Evolutionary conservation across 2,888 invertebrate species (phyloP), one percentile per base, ranked within the genome.

Genomic region (Macrosiphum euphorbiae): DNA sequence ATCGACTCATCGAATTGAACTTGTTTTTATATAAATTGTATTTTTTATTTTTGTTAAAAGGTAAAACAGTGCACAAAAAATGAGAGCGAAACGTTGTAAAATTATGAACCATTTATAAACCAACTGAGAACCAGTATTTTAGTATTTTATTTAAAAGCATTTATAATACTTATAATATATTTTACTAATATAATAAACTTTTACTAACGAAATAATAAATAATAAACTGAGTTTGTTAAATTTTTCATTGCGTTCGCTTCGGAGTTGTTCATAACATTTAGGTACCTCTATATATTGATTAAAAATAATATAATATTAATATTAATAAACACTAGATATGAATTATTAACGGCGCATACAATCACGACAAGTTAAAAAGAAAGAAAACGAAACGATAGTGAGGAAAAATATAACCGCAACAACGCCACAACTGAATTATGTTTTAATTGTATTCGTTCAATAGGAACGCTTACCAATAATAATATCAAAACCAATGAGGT

Each of bases 71-170:
- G 24, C 55, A 7, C 55, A 58, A 47, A 87, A 90, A 90, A 50
- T 41, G 26, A 24, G 16, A 52, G 1, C 28, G 50, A 84, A 52
- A 26, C 26, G 41, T 90, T 52, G 52, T 78, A 26, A 52, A 78
- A 78, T 90, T 13, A 28, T 50, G 67, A 35, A 47, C n/a, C 2
- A 90, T 90, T 78, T 90, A 50, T 47, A 50, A 90, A 90, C 11
- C 11, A 90, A 90, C 50, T 1, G 7, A 26, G 13, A 87, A 35
- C 78, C 3, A 35, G 4, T 78, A 78, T 78, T 20, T 78, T 78
- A 78, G 0, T 35, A 78, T 78, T 35, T 78, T 78, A 78, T 35
- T 35, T 16, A 20, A 78, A 78, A 10, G 8, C 7, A 78, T 78
- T 78, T 35, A 20, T 35, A 20, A 35, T 78, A 78, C 35, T 78